Evolutionary conservation across 2,113 vertebrate species (phyloP).

Genomic region (Charina bottae): DNA sequence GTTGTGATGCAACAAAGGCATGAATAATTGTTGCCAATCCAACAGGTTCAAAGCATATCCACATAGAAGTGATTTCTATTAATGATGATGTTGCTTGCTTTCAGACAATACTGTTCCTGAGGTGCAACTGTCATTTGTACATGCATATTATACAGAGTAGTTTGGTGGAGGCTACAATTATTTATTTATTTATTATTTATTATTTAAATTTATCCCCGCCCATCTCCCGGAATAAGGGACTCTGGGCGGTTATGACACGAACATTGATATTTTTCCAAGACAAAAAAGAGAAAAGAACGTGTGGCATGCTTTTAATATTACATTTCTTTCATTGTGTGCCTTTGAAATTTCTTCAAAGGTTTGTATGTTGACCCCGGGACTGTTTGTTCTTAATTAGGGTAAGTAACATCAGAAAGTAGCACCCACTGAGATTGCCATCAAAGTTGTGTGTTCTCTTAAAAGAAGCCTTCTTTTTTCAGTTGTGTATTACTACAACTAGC

Average conservation of each 20-base stretch:
- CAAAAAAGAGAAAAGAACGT: background rate
- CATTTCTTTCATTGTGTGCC: background rate
- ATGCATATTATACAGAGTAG: background rate
- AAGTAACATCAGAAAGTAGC: background rate
- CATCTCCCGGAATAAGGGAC: too few species aligned
- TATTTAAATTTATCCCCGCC: too few species aligned
- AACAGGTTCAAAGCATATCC: background rate
- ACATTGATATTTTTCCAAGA: background rate
- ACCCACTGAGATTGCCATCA: background rate
- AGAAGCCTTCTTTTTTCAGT: background rate
- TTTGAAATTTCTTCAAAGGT: background rate
- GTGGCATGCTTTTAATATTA: background rate
- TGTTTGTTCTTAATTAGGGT: conserved; percentile 14
- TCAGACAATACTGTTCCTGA: background rate
- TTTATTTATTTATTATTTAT: too few species aligned
- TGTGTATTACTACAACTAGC: background rate
- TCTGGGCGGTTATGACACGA: too few species aligned
- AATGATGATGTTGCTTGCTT: background rate
- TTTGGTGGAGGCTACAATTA: background rate
- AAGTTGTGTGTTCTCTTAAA: background rate
- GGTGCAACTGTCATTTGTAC: background rate
- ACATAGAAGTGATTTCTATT: background rate
- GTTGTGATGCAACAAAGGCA: background rate
- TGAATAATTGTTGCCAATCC: background rate
- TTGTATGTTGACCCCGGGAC: background rate